Base-by-base conservation (phyloP, 2,797 vertebrate genomes). In the Hirundo rustica region DNA sequence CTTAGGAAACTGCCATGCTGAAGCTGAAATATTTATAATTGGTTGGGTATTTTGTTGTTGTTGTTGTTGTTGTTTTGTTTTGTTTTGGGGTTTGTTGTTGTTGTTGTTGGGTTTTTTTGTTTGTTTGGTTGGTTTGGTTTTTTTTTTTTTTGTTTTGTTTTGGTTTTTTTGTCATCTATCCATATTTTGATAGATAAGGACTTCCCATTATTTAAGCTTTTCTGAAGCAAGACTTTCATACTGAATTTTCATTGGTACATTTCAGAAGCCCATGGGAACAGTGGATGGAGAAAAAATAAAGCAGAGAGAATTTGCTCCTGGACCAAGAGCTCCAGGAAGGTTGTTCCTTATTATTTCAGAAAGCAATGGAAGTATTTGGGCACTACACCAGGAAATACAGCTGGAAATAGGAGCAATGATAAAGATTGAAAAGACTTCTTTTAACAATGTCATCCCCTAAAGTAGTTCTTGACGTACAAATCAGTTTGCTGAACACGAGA, bases 31-130 rank as follows among this genome's bases (percentile, higher is more conserved):
- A 79, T 17, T 40, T 78, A 29, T 9, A 51, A 34, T 30, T 60
- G 71, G 1, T 64, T 62, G 16, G 23, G 3, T 25, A 72, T 18
- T 38, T 25, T n/a, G 27, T 72, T 18, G 2, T n/a, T n/a, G 3
- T 8, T 3, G 6, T 3, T 6, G 51, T 47, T 15, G 21, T n/a
- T n/a, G n/a, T 25, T 72, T 18, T 2, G 3, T 3, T 7, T 38
- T 38, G 47, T 10, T 38, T 38, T n/a, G n/a, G 10, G 10, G 36
- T 38, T 25, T n/a, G 27, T 72, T 18, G 2, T n/a, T n/a, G 3
- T 8, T 3, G 6, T 3, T 6, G 51, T 47, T 15, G 21, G 10
- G 10, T 32, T 57, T 5, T 34, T 44, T 8, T 5, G 1, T 4
- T n/a, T 40, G 75, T n/a, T 50, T 27, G 25, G 6, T 13, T 53